Evolutionary conservation across 2,888 invertebrate genomes (phyloP), one percentile per base, ranked within the genome.

Genomic region (Venusia cambrica): DNA sequence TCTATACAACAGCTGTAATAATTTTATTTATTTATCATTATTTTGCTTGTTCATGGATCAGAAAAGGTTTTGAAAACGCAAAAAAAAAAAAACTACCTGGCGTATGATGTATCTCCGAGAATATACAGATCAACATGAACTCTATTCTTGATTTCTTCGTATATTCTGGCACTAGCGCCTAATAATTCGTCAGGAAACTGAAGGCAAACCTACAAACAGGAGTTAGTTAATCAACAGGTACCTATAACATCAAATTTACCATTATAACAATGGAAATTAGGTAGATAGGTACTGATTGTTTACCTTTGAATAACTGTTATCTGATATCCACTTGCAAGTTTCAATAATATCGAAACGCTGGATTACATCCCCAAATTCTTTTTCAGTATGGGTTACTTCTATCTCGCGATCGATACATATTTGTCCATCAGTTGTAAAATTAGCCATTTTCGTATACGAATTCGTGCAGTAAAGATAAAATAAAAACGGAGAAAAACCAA

Each of bases 101-200:
- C 97, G 74, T 96, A 97, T 0, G 96, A 93, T 4, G 97, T 97
- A 62, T 98, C 97, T 1, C 94, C 97, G 33, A 98, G 84, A 54
- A 97, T 92, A 58, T 93, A 97, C 1, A 94, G 79, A 59, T 92
- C 90, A 1, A 75, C 72, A 29, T 87, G 77, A 9, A 71, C 54
- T 29, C 64, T 57, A 10, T 72, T 66, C 42, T 81, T 87, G 2
- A 91, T 71, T 57, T 89, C 88, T 16, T 89, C 85, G 38, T 91
- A 91, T 38, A 97, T 90, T 38, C 88, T 77, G 2, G 91, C 89
- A 37, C 96, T 92, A 61, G 93, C 90, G 9, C 75, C 62, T 32
- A 97, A 79, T 34, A 96, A 84, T 26, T 91, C 88, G 78, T 98
- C 97, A 4, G 97, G 97, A 74, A 98, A 97, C 87, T 98, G 98